Conservation (phyloP, 2,888 invertebrate genomes). For the Drosophila kuntzei region DNA sequence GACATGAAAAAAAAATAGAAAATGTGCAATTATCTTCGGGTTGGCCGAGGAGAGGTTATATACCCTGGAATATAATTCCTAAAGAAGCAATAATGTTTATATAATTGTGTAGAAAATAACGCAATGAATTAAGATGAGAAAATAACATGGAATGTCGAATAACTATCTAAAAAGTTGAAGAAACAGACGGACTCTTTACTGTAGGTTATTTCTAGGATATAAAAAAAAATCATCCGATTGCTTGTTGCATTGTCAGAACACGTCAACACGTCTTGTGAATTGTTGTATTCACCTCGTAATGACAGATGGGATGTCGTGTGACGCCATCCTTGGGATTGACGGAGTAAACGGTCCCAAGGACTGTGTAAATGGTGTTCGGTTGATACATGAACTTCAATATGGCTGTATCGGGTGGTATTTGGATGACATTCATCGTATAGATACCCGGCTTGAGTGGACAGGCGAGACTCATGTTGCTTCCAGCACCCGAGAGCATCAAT, state of each 20-base stretch:
- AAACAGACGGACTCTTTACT: not conserved
- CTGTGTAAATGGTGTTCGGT: conserved; percentile 71
- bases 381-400: conserved; percentile 78
- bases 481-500: conserved; percentile 59
- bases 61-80: not conserved
- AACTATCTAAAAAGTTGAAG: not conserved
- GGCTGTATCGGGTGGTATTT: conserved; percentile 73
- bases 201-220: not conserved
- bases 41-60: not conserved
- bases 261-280: conserved; percentile 73
- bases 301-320: conserved; percentile 50
- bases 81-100: not conserved
- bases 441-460: conserved; percentile 74
- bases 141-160: too few species aligned
- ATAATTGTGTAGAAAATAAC: not conserved
- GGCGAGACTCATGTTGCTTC: conserved; percentile 74
- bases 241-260: not conserved
- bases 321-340: conserved; percentile 54
- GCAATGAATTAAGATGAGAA: not conserved
- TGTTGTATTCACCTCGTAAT: conserved; percentile 77
- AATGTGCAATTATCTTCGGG: conserved; percentile 1
- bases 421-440: conserved; percentile 71
- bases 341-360: conserved; percentile 69
- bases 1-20: not conserved
- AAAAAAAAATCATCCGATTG: not conserved